Evolutionary conservation across 1,140 invertebrate species (phyloP), one percentile per base, ranked within the genome.

Genomic region (Dendrolimus kikuchii): DNA sequence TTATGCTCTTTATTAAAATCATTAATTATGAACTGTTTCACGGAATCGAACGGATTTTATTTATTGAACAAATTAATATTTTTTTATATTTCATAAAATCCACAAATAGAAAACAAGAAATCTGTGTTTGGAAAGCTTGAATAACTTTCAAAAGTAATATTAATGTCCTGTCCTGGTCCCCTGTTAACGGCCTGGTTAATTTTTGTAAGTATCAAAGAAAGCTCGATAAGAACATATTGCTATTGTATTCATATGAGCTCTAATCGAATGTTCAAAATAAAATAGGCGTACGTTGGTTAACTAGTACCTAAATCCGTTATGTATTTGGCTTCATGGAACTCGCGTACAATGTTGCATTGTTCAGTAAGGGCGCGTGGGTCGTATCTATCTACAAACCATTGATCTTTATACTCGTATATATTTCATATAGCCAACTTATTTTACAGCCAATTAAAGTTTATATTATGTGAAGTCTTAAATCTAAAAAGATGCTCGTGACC

Each of bases 211-310:
- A 47, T 58, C 49, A 51, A 51, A 59, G 56, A 61, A 49, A 59
- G 55, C 61, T 55, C 41, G 60, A 64, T 67, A 75, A 70, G 47
- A 23, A 23, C 23, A 52, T 49, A 62, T 67, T 60, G 63, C 70
- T 57, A 75, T 77, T 75, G 74, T 77, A 73, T 77, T 77, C 72
- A 71, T 68, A 74, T 73, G 62, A 68, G 60, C 61, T 52, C 53
- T 64, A 67, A 71, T 69, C 59, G 54, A 68, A 64, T 58, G 59
- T 66, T 46, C 49, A 52, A 49, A 64, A 70, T 65, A 66, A 65
- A 60, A 58, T 62, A 67, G 62, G 60, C 59, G 51, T 49, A 57
- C 59, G 49, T 56, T 59, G 51, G 62, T 54, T 62, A 55, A 61
- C 67, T 55, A 46, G 51, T 60, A 59, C 56, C 39, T 55, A 53